phyloP scores from a whole-genome alignment of 2,888 invertebrate genomes.

The Orchesellides sinensis region DNA sequence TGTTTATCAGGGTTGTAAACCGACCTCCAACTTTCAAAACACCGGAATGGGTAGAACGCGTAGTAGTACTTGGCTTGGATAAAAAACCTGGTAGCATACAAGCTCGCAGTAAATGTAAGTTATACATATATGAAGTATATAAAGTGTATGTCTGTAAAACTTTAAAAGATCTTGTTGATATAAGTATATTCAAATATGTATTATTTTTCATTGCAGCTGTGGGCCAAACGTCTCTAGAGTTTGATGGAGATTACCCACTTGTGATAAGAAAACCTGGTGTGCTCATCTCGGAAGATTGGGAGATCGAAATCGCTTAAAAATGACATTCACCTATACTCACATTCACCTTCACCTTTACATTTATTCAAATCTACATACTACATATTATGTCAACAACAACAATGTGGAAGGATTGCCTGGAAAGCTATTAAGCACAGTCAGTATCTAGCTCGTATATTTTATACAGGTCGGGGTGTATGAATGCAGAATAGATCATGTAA shows the following conservation, averaged over 20 bases:
- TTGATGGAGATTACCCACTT: conserved; percentile 81
- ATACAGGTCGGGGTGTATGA: background rate
- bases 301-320: conserved; percentile 43
- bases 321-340: background rate
- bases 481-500: background rate
- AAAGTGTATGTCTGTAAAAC: too few relatives aligned
- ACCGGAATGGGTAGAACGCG: conserved; percentile 91
- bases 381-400: too few relatives aligned
- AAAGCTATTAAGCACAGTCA: conserved; percentile 3
- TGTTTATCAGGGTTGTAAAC: conserved; percentile 81
- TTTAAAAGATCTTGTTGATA: background rate
- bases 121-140: background rate
- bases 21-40: conserved; percentile 84
- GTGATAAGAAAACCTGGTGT: conserved; percentile 92
- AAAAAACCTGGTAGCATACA: conserved; percentile 84
- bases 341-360: background rate
- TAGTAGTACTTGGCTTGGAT: conserved; percentile 89
- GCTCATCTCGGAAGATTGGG: conserved; percentile 88
- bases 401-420: conserved; percentile 30
- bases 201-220: conserved; percentile 80
- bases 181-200: too few relatives aligned
- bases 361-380: background rate
- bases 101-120: conserved; percentile 79
- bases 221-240: conserved; percentile 82
- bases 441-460: conserved; percentile 4